Evolutionary conservation across 1,140 invertebrate species (phyloP).

Genomic region (Ptiloglossa arizonensis): DNA sequence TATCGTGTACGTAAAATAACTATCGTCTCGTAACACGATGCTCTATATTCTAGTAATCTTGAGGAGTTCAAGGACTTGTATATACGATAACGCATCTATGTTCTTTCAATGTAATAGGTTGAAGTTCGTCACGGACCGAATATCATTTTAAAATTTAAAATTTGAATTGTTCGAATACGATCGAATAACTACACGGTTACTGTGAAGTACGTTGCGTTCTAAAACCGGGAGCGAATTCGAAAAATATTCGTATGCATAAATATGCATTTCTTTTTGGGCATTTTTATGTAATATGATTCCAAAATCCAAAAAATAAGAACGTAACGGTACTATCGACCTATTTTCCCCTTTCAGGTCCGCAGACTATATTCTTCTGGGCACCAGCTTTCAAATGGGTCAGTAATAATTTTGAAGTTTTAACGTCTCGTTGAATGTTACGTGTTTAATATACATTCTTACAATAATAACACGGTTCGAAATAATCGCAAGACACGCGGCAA

Average conservation of each 20-base stretch:
- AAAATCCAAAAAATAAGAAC: neutral
- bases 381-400: slow-evolving; percentile 97
- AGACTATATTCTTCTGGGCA: slow-evolving; percentile 98
- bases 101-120: neutral
- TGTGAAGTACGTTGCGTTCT: neutral
- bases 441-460: neutral
- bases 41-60: neutral
- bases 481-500: neutral
- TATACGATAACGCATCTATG: neutral
- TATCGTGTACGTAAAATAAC: slow-evolving; percentile 10
- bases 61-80: neutral
- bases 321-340: slow-evolving; percentile 24
- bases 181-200: neutral
- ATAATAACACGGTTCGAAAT: neutral
- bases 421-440: neutral
- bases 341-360: slow-evolving; percentile 88
- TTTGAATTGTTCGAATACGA: neutral
- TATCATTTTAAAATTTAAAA: neutral
- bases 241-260: neutral
- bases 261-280: neutral
- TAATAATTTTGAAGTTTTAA: slow-evolving; percentile 57
- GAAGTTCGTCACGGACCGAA: neutral
- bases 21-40: neutral
- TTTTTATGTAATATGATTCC: neutral
- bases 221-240: too few species aligned